These are phyloP conservation scores for Pyrrhosoma nymphula DNA, from an alignment of 2,888 invertebrate genomes.

Conservation along the genomic window DNA sequence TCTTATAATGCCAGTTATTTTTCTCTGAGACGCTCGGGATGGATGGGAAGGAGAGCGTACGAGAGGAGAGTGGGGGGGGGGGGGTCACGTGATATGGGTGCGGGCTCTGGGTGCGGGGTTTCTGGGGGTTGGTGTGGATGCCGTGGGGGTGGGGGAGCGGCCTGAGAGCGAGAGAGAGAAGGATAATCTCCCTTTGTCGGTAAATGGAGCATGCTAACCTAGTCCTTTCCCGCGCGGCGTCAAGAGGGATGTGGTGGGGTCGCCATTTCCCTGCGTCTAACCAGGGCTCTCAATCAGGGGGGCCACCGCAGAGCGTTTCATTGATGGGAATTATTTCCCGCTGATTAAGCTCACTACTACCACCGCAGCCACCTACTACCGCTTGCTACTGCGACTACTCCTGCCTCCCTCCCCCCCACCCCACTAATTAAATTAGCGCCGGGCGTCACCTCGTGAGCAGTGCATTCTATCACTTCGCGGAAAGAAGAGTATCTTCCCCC, in stretches of 20 bases:
- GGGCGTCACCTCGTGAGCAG: slow-evolving; percentile 38
- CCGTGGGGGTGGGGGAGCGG: neutral
- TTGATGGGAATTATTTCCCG: slow-evolving; percentile 58
- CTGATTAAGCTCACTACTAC: slow-evolving; percentile 53
- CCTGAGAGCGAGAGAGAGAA: neutral
- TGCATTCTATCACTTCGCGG: neutral
- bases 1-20: neutral
- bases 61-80: too few species aligned
- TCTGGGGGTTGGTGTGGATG: neutral
- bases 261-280: slow-evolving; percentile 28
- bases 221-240: slow-evolving; percentile 41
- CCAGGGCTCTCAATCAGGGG: slow-evolving; percentile 54
- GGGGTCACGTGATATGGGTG: neutral
- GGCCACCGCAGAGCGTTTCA: slow-evolving; percentile 64
- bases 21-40: neutral
- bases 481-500: slow-evolving; percentile 40
- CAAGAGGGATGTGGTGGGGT: slow-evolving; percentile 28
- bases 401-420: neutral
- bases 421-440: slow-evolving; percentile 61
- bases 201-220: slow-evolving; percentile 58
- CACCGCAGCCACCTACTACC: neutral
- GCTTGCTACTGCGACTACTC: neutral
- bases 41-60: neutral
- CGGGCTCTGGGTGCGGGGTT: neutral
- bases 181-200: slow-evolving; percentile 59